Base-by-base conservation (phyloP, 1,140 invertebrate species). In the Drosophila pseudoananassae region DNA sequence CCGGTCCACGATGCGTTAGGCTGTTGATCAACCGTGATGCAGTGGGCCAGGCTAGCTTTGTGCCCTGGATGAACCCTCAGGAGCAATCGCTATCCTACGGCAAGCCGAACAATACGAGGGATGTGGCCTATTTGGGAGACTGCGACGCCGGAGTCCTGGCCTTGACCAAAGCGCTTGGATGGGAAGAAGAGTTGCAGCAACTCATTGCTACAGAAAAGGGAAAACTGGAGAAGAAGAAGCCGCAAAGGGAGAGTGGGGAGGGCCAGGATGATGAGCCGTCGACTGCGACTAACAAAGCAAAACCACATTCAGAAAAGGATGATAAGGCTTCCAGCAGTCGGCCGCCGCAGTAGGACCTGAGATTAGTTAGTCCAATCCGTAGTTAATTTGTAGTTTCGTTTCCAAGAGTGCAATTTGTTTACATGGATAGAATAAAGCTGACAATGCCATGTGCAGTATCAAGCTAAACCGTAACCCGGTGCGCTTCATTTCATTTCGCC, bases 61-160 rank as follows among this genome's bases (percentile, higher is more conserved):
- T 56, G 0, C 61, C 75, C 12, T 88, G 76, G 27, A 85, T 90
- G 68, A 56, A 71, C 31, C 5, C 33, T 1, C 43, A 72, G 5
- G 58, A 92, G 4, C 27, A 50, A 4, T 88, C 92, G 5, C 92
- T 97, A 38, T 93, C 95, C 52, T 95, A 97, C 89, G 95, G 96
- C 78, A 83, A 91, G 2, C 93, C 94, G 50, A 93, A 93, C 50
- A 94, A 95, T 51, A 93, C 94, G 2, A 92, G 97, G 15, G 98
- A 99, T 93, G 96, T 98, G n/a, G 96, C 96, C 29, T 95, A 94
- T 92, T 92, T 98, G 36, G 97, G 97, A 1, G 95, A 97, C 76
- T 98, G 98, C 92, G 98, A 99, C 93, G 95, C 96, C 54, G 97
- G 97, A 2, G 97, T 96, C 90, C 90, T 93, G 72, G 92, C 94